Evolutionary conservation across 2,797 vertebrate species (phyloP).

Genomic region (Cryptoprocta ferox): DNA sequence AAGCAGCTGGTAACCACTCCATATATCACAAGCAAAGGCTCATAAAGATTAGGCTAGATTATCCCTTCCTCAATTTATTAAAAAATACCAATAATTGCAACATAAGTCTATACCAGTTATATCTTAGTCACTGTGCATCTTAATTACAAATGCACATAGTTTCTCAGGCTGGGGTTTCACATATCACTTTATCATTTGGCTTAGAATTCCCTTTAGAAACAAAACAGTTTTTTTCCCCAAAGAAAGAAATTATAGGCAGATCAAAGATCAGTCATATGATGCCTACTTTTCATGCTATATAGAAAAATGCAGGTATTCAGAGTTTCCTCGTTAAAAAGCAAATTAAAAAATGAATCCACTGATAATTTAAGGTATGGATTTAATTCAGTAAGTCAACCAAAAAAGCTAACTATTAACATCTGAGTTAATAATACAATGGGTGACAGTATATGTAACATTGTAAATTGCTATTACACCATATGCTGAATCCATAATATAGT

Average conservation of each 20-base stretch:
- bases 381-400: slow-evolving; percentile 42
- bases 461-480: not conserved
- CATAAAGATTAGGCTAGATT: not conserved
- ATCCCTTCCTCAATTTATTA: not conserved
- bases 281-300: slow-evolving; percentile 30
- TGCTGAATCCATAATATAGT: not conserved
- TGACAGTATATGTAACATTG: not conserved
- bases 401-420: slow-evolving; percentile 18
- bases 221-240: slow-evolving; percentile 1
- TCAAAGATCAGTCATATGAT: not conserved
- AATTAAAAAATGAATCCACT: not conserved
- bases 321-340: not conserved
- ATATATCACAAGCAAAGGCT: slow-evolving; percentile 49
- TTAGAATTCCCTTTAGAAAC: slow-evolving; percentile 49
- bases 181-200: not conserved
- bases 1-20: slow-evolving; percentile 27
- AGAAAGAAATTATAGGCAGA: not conserved
- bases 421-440: slow-evolving; percentile 4
- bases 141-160: slow-evolving; percentile 39
- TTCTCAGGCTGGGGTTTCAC: slow-evolving; percentile 19
- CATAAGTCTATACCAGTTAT: slow-evolving; percentile 6
- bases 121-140: not conserved
- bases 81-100: slow-evolving; percentile 37
- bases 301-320: slow-evolving; percentile 31
- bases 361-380: not conserved